Conservation (phyloP, 2,888 invertebrate genomes). For the Netelia melanura region DNA sequence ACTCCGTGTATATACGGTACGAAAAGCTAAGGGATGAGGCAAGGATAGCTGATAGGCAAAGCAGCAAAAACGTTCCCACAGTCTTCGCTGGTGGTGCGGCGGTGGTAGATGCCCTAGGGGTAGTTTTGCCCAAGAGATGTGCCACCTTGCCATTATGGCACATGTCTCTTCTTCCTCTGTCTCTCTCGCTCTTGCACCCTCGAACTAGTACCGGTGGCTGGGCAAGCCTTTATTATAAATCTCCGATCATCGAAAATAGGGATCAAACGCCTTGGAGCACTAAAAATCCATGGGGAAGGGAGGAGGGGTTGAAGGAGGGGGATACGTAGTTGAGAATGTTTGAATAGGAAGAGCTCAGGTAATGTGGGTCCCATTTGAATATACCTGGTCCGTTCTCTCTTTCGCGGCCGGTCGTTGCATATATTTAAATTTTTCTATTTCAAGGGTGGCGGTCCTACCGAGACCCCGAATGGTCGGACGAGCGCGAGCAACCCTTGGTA, state of each 20-base stretch:
- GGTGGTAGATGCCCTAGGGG: slow-evolving; percentile 48
- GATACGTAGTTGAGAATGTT: slow-evolving; percentile 75
- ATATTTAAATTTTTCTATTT: slow-evolving; percentile 81
- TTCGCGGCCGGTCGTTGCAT: slow-evolving; percentile 80
- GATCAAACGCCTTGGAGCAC: slow-evolving; percentile 29
- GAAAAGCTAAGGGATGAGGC: slow-evolving; percentile 19
- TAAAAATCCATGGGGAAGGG: not conserved
- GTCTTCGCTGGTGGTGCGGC: slow-evolving; percentile 79
- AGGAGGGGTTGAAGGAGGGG: slow-evolving; percentile 66
- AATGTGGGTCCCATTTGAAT: slow-evolving; percentile 83
- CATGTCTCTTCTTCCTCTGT: slow-evolving; percentile 12
- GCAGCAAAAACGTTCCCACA: slow-evolving; percentile 80
- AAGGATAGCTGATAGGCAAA: slow-evolving; percentile 79
- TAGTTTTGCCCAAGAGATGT: slow-evolving; percentile 27
- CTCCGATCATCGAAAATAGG: slow-evolving; percentile 81
- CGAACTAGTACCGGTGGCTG: slow-evolving; percentile 65
- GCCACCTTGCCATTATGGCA: slow-evolving; percentile 64
- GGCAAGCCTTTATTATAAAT: slow-evolving; percentile 82
- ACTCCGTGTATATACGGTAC: not conserved
- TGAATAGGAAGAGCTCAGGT: slow-evolving; percentile 85
- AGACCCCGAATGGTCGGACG: slow-evolving; percentile 57
- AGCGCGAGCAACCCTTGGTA: slow-evolving; percentile 52
- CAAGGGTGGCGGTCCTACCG: slow-evolving; percentile 78
- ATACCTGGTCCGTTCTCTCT: slow-evolving; percentile 78
- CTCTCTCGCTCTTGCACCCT: not conserved